Evolutionary conservation across 2,797 vertebrate species (phyloP), one percentile per base, ranked within the genome.

Genomic region (Epinephelus coioides): DNA sequence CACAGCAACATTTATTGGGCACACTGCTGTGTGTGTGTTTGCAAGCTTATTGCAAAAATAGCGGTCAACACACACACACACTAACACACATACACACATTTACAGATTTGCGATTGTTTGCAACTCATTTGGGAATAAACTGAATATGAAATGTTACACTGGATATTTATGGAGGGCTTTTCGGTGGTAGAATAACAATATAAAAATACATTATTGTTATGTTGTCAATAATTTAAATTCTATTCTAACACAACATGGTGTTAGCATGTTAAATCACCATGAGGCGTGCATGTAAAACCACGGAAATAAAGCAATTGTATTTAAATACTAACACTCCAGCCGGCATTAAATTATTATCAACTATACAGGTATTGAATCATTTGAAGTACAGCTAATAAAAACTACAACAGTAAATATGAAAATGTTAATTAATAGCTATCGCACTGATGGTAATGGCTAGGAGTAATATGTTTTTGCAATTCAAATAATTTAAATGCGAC

Each of bases 1-100:
- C 59, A 76, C 21, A 62, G 30, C 23, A 25, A 51, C 49, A 80
- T 71, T 81, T 49, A 66, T 38, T 27, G 23, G 15, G 25, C 43
- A 17, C 6, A 19, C 43, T 34, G 51, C 60, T 62, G 21, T 47
- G 6, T 69, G 76, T 72, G 44, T 72, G 44, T 34, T 15, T 49
- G 64, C 46, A 72, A 78, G 57, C 55, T 64, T 60, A 65, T 30
- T 40, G 9, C 23, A 40, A 34, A 19, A 69, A 30, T 21, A 49
- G 14, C 64, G 51, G 38, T 71, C 54, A 63, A 2, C 43, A 5
- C 21, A 9, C 6, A 54, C 38, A 67, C 60, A 78, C 46, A 25
- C 1, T 38, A 38, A 43, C 9, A 43, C 9, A 34, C 27, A 30
- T 5, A 15, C 27, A 59, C 13, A 56, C n/a, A 67, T 15, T 30